phyloP scores from a whole-genome alignment of 1,140 invertebrate genomes.

The Dryas iulia region DNA sequence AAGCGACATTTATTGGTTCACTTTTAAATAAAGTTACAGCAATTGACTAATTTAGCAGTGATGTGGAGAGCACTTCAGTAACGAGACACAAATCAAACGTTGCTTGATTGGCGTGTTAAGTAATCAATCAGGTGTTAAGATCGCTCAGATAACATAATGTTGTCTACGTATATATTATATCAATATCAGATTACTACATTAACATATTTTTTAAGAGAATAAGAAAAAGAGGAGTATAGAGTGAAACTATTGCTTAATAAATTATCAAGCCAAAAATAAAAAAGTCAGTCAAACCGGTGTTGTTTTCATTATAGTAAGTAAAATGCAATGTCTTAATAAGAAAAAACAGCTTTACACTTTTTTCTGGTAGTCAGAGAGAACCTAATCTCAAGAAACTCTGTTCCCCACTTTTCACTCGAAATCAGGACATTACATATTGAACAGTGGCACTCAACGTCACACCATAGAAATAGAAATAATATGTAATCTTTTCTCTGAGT shows the following conservation, averaged over 20 bases:
- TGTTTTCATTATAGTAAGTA: no score
- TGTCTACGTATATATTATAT: neutral
- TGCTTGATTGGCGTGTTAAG: neutral
- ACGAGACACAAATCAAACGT: neutral
- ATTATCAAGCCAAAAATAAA: no score
- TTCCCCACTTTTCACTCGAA: no score
- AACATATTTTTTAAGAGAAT: neutral
- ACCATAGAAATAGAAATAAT: no score
- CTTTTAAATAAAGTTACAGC: neutral
- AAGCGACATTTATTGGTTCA: neutral
- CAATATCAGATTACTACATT: neutral
- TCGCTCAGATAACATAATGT: neutral
- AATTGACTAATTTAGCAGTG: neutral
- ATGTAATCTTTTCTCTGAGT: no score
- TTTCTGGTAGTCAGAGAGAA: no score
- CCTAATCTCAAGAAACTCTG: no score
- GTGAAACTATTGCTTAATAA: neutral
- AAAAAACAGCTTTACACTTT: no score
- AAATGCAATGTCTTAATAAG: no score
- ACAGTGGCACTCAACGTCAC: no score
- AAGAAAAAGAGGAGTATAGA: neutral
- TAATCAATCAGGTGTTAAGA: neutral
- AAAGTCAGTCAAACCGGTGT: no score
- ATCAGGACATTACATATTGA: no score
- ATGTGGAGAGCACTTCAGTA: neutral